Percentiles rank a stretch among this genome's conserved stretches.
These are phyloP conservation scores for Melieria omissa DNA, from an alignment of 2,888 invertebrate species.

Conservation along the genomic window DNA sequence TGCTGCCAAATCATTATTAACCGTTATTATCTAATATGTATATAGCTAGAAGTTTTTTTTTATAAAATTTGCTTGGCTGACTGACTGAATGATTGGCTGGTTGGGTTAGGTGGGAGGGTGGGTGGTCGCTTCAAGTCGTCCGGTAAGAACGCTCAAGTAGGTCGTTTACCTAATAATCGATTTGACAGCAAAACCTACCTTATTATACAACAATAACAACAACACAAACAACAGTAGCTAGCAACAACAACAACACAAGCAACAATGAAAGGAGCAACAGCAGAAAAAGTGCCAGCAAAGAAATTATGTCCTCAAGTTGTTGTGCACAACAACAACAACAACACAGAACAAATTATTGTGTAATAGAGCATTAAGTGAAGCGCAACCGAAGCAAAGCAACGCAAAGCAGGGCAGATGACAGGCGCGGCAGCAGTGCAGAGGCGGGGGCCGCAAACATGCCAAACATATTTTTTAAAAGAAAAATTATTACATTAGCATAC, in stretches of 20 bases:
- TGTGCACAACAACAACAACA: background rate
- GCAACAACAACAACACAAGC: too few species aligned
- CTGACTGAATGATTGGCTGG: too few species aligned
- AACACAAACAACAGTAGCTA: background rate
- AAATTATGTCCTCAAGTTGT: background rate
- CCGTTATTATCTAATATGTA: too few species aligned
- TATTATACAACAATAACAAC: conserved; percentile 18
- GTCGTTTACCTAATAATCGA: conserved; percentile 45
- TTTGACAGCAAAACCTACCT: conserved; percentile 35
- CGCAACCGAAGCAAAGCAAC: background rate
- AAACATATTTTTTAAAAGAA: background rate
- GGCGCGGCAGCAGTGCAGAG: too few species aligned
- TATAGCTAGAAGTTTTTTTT: too few species aligned
- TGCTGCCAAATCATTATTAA: too few species aligned
- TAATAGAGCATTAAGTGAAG: conserved; percentile 8
- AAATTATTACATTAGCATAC: conserved; percentile 6
- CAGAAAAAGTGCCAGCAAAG: background rate
- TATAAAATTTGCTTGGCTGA: too few species aligned
- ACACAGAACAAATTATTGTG: conserved; percentile 13
- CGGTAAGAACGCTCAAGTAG: conserved; percentile 35
- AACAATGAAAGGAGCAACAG: background rate
- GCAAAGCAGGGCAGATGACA: too few species aligned
- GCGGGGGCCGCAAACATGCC: background rate
- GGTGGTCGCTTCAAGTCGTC: too few species aligned
- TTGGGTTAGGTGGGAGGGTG: too few species aligned